phyloP scores from a whole-genome alignment of 2,888 invertebrate species.

The Tinea semifulvella region DNA sequence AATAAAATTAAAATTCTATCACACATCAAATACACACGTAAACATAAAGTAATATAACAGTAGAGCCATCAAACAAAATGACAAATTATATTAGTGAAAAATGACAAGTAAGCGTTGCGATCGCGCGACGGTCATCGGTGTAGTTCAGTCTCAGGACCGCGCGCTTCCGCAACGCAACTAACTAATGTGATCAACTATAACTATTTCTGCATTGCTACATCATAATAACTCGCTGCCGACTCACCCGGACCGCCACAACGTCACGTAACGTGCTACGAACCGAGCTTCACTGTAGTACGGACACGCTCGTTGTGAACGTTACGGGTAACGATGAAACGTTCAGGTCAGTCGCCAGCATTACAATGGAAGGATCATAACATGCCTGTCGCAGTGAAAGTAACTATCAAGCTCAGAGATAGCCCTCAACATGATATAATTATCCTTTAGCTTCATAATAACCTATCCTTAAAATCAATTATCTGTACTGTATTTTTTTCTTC shows the following conservation, averaged over 20 bases:
- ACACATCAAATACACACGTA: conserved; percentile 47
- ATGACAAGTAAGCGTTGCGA: conserved; percentile 33
- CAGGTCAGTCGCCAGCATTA: too few species aligned
- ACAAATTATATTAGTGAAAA: conserved; percentile 44
- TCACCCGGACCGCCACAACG: too few species aligned
- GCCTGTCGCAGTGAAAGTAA: conserved; percentile 39
- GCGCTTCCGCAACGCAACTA: conserved; percentile 32
- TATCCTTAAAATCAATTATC: too few species aligned
- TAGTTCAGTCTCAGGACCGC: conserved; percentile 60
- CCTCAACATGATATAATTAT: conserved; percentile 18
- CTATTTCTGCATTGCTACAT: conserved; percentile 41
- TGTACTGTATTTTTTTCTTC: too few species aligned
- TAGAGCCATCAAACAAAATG: conserved; percentile 56
- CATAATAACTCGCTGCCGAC: too few species aligned
- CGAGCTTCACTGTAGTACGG: too few species aligned
- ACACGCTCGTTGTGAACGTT: too few species aligned
- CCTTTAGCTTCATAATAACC: too few species aligned
- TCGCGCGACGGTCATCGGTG: conserved; percentile 46
- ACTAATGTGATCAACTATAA: conserved; percentile 57
- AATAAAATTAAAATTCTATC: conserved; percentile 44
- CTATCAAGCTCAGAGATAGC: conserved; percentile 34
- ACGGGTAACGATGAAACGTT: too few species aligned
- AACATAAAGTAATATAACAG: conserved; percentile 42
- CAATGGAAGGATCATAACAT: conserved; percentile 7
- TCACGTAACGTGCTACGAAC: too few species aligned